phyloP scores from a whole-genome alignment of 2,888 invertebrate genomes.

The Tortrix viridana region DNA sequence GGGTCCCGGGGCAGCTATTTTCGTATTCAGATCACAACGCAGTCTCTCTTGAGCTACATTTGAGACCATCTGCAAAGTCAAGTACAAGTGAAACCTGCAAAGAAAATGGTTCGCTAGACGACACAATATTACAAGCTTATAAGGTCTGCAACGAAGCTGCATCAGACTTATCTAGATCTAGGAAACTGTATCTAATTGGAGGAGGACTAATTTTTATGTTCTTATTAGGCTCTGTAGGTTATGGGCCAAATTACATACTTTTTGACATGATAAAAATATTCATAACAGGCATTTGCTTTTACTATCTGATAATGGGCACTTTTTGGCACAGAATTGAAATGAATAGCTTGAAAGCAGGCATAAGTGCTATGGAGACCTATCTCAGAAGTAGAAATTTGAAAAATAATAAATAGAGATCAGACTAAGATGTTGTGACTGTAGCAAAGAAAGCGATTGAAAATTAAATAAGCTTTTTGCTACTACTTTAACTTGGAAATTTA shows the following conservation, averaged over 20 bases:
- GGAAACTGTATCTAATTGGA: constrained; percentile 79
- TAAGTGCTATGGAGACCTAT: constrained; percentile 87
- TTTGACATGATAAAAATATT: constrained; percentile 85
- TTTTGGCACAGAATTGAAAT: constrained; percentile 93
- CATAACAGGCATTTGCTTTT: constrained; percentile 86
- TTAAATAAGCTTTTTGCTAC: not conserved
- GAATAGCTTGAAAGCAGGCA: constrained; percentile 90
- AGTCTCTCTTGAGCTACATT: constrained; percentile 84
- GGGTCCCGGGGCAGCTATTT: constrained; percentile 88
- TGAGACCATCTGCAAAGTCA: constrained; percentile 48
- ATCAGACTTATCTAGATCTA: constrained; percentile 74
- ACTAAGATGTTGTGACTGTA: not conserved
- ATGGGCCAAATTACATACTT: constrained; percentile 74
- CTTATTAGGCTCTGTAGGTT: constrained; percentile 78
- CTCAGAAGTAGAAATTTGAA: constrained; percentile 52
- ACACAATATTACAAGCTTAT: constrained; percentile 83
- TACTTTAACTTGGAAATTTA: not conserved
- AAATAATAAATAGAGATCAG: not conserved
- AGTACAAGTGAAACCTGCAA: constrained; percentile 43
- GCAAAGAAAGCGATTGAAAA: not conserved
- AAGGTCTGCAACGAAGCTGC: constrained; percentile 85
- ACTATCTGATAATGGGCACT: constrained; percentile 90
- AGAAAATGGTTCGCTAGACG: constrained; percentile 52
- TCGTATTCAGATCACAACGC: constrained; percentile 97
- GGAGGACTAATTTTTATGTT: constrained; percentile 80